These are phyloP conservation scores for Cheilosia scutellata DNA, from an alignment of 2,888 invertebrate genomes.

Conservation along the genomic window DNA sequence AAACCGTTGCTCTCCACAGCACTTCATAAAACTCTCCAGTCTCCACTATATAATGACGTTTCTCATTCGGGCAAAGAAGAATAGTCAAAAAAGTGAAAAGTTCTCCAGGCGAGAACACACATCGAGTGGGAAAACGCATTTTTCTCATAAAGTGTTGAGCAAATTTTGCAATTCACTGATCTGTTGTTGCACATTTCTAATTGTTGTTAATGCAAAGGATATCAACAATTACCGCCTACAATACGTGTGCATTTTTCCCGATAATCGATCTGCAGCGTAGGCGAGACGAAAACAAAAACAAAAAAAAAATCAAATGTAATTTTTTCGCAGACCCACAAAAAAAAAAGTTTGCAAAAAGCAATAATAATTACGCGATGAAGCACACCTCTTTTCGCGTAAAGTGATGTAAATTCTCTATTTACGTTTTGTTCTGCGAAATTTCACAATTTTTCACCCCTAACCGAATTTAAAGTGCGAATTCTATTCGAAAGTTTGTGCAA, in stretches of 20 bases:
- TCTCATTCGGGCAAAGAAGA: constrained; percentile 63
- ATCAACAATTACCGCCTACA: constrained; percentile 17
- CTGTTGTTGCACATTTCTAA: neutral
- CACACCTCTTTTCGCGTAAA: constrained; percentile 27
- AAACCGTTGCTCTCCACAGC: neutral
- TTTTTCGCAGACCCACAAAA: constrained; percentile 54
- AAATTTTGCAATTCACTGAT: constrained; percentile 28
- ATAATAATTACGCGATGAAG: constrained; percentile 35
- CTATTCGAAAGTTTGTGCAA: constrained; percentile 63
- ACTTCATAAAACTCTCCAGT: constrained; percentile 14
- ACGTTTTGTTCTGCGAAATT: constrained; percentile 34
- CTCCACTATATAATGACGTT: constrained; percentile 70
- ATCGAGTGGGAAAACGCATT: constrained; percentile 59
- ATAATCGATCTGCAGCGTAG: constrained; percentile 71
- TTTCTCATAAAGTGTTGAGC: constrained; percentile 41
- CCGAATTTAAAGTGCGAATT: constrained; percentile 36
- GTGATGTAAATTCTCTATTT: constrained; percentile 57
- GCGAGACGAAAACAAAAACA: constrained; percentile 75
- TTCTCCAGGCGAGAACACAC: constrained; percentile 71
- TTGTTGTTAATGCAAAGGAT: neutral
- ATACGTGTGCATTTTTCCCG: constrained; percentile 55
- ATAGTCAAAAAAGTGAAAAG: constrained; percentile 72
- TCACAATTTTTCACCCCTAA: constrained; percentile 18
- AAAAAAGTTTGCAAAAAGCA: constrained; percentile 24
- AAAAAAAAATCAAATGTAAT: constrained; percentile 60